Evolutionary conservation across 1,140 invertebrate genomes (phyloP).

Genomic region (Rhyacophila brunnea): DNA sequence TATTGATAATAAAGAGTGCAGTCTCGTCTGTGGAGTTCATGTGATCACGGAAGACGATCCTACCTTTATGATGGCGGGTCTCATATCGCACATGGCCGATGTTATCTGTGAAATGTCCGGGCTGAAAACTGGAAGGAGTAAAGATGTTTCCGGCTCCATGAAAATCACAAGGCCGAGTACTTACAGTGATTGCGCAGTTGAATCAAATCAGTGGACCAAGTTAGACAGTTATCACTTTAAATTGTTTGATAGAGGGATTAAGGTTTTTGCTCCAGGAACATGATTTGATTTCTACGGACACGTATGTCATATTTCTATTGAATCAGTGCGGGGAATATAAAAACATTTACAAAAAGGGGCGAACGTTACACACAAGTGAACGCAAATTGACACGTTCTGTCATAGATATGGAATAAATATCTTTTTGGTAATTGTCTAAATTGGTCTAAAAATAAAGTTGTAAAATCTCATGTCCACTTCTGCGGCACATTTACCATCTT

Average conservation of each 20-base stretch:
- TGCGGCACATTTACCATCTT: too few species aligned
- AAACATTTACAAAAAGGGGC: too few species aligned
- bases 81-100: conserved; percentile 61
- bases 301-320: too few species aligned
- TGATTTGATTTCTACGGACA: too few species aligned
- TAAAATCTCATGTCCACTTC: too few species aligned
- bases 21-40: conserved; percentile 44
- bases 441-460: too few species aligned
- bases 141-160: conserved; percentile 67
- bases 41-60: conserved; percentile 57
- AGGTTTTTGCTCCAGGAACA: conserved; percentile 63
- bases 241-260: conserved; percentile 69
- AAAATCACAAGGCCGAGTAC: conserved; percentile 50
- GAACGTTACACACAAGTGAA: too few species aligned
- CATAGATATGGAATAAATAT: too few species aligned
- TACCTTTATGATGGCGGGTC: conserved; percentile 55
- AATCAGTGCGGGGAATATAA: too few species aligned
- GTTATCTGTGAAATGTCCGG: conserved; percentile 62
- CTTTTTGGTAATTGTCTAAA: too few species aligned
- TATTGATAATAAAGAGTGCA: conserved; percentile 38
- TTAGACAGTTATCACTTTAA: conserved; percentile 63
- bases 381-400: too few species aligned
- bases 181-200: conserved; percentile 43
- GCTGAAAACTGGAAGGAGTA: conserved; percentile 65
- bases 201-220: conserved; percentile 39